Conservation (phyloP, 2,797 vertebrate species). For the Anguilla pacifica region DNA sequence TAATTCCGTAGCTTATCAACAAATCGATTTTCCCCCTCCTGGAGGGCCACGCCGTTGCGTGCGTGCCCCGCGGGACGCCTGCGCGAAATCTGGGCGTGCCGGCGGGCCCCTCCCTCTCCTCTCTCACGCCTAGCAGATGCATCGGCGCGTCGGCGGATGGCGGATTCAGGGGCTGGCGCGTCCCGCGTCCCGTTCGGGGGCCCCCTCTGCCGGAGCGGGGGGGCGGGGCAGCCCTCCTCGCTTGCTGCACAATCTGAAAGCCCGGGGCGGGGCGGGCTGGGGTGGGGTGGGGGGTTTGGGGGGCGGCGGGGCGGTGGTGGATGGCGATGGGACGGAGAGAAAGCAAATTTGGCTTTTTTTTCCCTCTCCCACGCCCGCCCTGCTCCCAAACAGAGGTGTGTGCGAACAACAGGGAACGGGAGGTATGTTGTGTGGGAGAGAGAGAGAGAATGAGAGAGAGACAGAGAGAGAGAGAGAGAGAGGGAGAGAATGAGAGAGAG, state of each 20-base stretch:
- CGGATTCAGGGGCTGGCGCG: constrained; percentile 65
- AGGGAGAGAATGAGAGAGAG: not conserved
- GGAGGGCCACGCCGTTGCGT: not conserved
- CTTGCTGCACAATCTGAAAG: constrained; percentile 78
- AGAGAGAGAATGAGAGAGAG: not conserved
- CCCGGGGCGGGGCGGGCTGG: constrained; percentile 49
- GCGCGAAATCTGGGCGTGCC: not conserved
- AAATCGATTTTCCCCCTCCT: not conserved
- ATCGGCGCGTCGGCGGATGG: constrained; percentile 79
- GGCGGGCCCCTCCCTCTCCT: constrained; percentile 43
- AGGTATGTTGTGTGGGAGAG: constrained; percentile 50
- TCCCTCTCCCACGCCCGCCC: not conserved
- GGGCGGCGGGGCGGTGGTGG: not conserved
- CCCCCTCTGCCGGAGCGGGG: constrained; percentile 66
- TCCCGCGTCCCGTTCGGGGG: constrained; percentile 29
- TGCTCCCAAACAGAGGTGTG: constrained; percentile 56
- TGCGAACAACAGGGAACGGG: constrained; percentile 17
- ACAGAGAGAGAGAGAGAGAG: constrained; percentile 44
- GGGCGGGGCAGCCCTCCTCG: constrained; percentile 78
- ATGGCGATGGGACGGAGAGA: constrained; percentile 35
- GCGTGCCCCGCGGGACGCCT: not conserved
- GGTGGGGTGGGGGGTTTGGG: constrained; percentile 46
- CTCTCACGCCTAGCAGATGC: constrained; percentile 70
- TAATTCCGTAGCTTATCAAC: not conserved
- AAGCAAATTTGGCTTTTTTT: constrained; percentile 33